Evolutionary conservation across 2,888 invertebrate species (phyloP), one percentile per base, ranked within the genome.

Genomic region (Chymomyza caudatula): DNA sequence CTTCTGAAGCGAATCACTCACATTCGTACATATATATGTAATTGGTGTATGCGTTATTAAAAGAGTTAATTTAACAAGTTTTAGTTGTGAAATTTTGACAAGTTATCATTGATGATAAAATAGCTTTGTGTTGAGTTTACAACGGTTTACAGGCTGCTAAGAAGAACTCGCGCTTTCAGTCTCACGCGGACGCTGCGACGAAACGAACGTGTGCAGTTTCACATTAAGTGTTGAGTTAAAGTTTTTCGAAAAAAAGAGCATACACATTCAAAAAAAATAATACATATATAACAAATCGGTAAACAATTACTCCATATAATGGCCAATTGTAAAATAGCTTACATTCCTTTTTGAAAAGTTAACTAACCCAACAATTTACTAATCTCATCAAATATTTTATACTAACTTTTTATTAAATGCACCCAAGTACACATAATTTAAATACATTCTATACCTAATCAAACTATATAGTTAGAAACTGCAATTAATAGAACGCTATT

Each of bases 111-210:
- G 5, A 1, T 17, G 65, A 61, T 44, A 52, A 8, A 19, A 1
- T 13, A 57, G 53, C 19, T 17, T 63, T n/a, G 71, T 73, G 71
- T 73, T 68, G 74, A 71, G 51, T 65, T 73, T 63, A 23, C 23
- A 22, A 19, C 13, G 8, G n/a, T 47, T n/a, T n/a, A 5, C 53
- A 42, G 56, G 20, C 60, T 37, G 8, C 2, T 1, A 11, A 37
- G 20, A 15, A 42, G 49, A 54, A 20, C 23, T 11, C 8, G 29
- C 29, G 29, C 8, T 37, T 60, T 67, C 65, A 76, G 77, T 77
- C 68, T 54, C 55, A 60, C 47, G 59, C 59, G 52, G 71, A 64
- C 77, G 55, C 53, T 71, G 63, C 63, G 66, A 60, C 62, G 53
- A 57, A 71, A 25, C 70, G 68, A 68, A 67, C 59, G 71, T 67